A percentile compares a stretch with the other conserved stretches of the same genome.
Conservation (phyloP, 2,797 vertebrate genomes). For the Dendrocincla tyrannina region DNA sequence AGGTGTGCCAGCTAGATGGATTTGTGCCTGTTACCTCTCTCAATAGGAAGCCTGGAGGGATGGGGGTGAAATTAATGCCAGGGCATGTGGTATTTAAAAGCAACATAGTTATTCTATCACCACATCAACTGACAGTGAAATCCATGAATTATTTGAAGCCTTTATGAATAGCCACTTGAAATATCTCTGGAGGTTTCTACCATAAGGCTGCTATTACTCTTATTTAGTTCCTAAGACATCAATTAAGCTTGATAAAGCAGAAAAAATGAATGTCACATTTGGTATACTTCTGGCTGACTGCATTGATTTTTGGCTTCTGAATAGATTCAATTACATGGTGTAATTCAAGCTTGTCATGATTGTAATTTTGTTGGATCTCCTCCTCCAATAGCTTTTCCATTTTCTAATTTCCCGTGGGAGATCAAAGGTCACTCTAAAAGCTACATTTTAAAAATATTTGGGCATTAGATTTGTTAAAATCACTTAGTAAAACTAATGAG, state of each 20-base stretch:
- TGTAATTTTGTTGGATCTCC: slow-evolving; percentile 68
- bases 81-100: not conserved
- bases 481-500: slow-evolving; percentile 51
- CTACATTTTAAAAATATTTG: slow-evolving; percentile 57
- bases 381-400: slow-evolving; percentile 65
- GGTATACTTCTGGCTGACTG: slow-evolving; percentile 73
- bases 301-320: slow-evolving; percentile 75
- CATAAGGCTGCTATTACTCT: slow-evolving; percentile 63
- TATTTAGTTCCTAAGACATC: slow-evolving; percentile 66
- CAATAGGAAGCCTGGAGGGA: not conserved
- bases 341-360: slow-evolving; percentile 61
- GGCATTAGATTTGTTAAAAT: slow-evolving; percentile 38
- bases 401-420: slow-evolving; percentile 68
- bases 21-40: slow-evolving; percentile 9
- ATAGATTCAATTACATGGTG: slow-evolving; percentile 72
- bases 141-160: slow-evolving; percentile 46
- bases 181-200: slow-evolving; percentile 39
- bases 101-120: slow-evolving; percentile 3
- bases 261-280: slow-evolving; percentile 74
- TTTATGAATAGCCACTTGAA: slow-evolving; percentile 60
- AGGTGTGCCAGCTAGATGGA: not conserved
- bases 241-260: slow-evolving; percentile 75
- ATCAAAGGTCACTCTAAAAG: slow-evolving; percentile 44
- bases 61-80: not conserved
- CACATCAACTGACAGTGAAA: slow-evolving; percentile 9